Evolutionary conservation across 2,888 invertebrate species (phyloP), one percentile per base, ranked within the genome.

Genomic region (Hypomecis punctinalis): DNA sequence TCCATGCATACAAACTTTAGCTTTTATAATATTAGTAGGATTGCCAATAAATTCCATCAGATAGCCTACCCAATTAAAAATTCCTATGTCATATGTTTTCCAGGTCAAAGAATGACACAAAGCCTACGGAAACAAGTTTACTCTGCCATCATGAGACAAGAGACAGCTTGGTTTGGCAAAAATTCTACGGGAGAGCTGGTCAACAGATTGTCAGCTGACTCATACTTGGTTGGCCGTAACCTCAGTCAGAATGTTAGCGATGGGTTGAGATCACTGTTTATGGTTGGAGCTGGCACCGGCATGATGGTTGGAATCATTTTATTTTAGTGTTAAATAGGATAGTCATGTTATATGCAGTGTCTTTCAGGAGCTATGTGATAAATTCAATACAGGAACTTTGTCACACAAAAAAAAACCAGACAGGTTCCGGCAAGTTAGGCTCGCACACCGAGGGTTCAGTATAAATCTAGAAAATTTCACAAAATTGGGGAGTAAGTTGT

Each of bases 221-320:
- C 99, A 0, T 96, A 97, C 71, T 93, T 99, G 11, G 98, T 99
- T 6, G 98, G 99, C 6, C 96, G 97, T 66, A 97, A 98, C 43
- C 94, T 99, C 0, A 99, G 98, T 59, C 96, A 96, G 82, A 99
- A 99, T 89, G 95, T 99, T 63, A 98, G 98, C 2, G 99, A 99
- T 91, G 99, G 99, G 0, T 88, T 99, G 33, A 93, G 99, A 52
- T 97, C 98, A 0, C 83, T 96, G 3, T 96, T 98, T 66, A 98
- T 98, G 96, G 97, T 97, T 7, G 86, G 95, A 36, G 97, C 97
- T 48, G 98, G 99, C 0, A 96, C 98, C 43, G 96, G 97, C 36
- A 98, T 99, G 97, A 99, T 99, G 99, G 97, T 98, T 89, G 84
- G 74, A 5, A 9, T 23, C 1, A 53, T 23, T 47, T n/a, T 45